Evolutionary conservation across 92 coral and sea anemone genomes (phyloP), one percentile per base, ranked within the genome.

Genomic region (Muricea muricata): DNA sequence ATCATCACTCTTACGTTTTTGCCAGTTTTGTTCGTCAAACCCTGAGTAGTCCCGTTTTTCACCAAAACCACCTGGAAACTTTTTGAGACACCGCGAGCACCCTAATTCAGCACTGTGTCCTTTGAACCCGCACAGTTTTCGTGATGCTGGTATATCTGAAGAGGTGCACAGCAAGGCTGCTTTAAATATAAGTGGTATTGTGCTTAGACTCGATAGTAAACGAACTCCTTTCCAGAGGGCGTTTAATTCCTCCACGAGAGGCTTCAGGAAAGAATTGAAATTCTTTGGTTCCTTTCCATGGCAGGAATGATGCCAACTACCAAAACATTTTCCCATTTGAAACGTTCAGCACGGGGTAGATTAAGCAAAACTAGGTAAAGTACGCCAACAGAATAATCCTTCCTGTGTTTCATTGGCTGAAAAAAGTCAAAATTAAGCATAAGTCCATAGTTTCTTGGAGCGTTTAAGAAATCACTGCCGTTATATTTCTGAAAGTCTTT

Each of bases 381-480:
- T 11, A 91, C 94, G 17, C 94, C 92, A 28, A 91, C 94, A 26
- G 92, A 91, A 40, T 91, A 88, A 73, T 91, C 93, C 52, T 91
- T 81, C 40, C 85, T 28, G 33, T 70, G 76, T 23, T 91, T 92
- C 89, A 92, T 82, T 21, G 91, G 92, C 39, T 92, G 92, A 86
- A 92, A 89, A 46, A 85, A 85, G 65, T 88, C 94, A 85, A 91
- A 91, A 78, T 89, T 91, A 39, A 61, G 70, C 93, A 90, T 86
- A 1, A 90, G 37, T 37, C 86, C 91, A 78, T 89, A 88, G 54
- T 89, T 91, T 73, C 91, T 73, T 10, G 91, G 90, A 34, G 50
- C 65, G 30, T 89, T 73, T 11, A 91, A 68, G 67, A 92, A 89
- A 21, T 85, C 85, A 18, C 39, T 83, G 0, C 87, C 93, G 65